Conservation (phyloP, 2,113 vertebrate species). For the Barbus barbus region DNA sequence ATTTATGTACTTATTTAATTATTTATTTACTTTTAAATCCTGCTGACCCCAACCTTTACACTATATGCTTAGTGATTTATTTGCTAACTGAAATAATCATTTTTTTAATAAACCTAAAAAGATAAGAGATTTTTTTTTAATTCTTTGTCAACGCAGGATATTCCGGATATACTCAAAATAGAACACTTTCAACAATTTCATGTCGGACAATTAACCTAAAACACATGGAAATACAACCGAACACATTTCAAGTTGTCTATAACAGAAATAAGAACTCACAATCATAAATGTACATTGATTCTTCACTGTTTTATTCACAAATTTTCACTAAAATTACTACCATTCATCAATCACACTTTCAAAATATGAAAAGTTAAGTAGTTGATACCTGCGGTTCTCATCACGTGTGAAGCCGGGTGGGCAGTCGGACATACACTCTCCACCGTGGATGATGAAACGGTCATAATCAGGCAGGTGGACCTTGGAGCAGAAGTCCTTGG, state of each 20-base stretch:
- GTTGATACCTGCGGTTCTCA: constrained; percentile 74
- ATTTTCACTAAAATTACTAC: background rate
- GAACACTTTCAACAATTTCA: background rate
- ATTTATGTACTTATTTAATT: too few species aligned
- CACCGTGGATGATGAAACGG: constrained; percentile 87
- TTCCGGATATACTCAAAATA: too few species aligned
- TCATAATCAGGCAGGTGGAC: constrained; percentile 78
- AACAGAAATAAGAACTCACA: too few species aligned
- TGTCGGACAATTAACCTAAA: background rate
- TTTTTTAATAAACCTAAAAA: too few species aligned
- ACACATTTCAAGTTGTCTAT: too few species aligned
- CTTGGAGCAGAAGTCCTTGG: constrained; percentile 83
- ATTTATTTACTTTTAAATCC: too few species aligned
- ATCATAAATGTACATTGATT: too few species aligned
- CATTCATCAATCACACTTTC: background rate
- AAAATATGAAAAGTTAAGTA: background rate
- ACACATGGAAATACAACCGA: background rate
- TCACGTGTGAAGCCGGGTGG: constrained; percentile 90
- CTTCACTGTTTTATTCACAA: background rate
- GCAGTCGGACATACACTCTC: constrained; percentile 91
- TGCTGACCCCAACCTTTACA: too few species aligned
- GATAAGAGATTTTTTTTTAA: too few species aligned
- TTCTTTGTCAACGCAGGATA: background rate
- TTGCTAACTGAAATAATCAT: too few species aligned
- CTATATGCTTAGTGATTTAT: background rate